Base-by-base conservation (phyloP, 2,888 invertebrate genomes). In the Eristalinus sepulchralis region DNA sequence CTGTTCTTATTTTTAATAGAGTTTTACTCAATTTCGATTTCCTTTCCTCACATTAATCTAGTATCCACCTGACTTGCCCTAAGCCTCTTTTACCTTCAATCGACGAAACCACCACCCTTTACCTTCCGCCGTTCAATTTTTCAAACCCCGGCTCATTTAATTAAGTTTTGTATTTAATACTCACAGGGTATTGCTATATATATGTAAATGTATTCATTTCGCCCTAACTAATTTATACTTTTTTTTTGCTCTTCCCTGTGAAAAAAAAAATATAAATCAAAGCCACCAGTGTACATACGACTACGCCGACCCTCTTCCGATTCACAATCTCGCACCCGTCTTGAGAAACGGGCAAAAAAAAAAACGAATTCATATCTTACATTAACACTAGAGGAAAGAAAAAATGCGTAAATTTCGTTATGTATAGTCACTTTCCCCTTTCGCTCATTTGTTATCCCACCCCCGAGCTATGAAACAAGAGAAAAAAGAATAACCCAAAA, bases 371-470 rank as follows among this genome's bases (percentile, higher is more conserved):
- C 68, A 62, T 79, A 71, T 75, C 78, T 82, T 86, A 83, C 86
- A 86, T 86, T 86, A 78, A 86, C 82, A 86, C 86, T 83, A 83
- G 83, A 70, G 68, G 71, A 81, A 81, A 78, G 66, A 64, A 83
- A 79, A 85, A 85, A 64, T 86, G 83, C 86, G 86, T 86, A 78
- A 83, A 88, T 70, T 84, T 88, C 78, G 84, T 84, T 84, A 83
- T 88, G 64, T 84, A 81, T 81, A 84, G 72, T 70, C 75, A 77
- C 88, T 84, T 88, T 88, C 83, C 86, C 86, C 86, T 86, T 86
- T 86, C 83, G 75, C 71, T 86, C 86, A 86, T 86, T 86, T 86
- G 78, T 83, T 83, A 86, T 79, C 86, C 78, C 83, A 79, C 78
- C 86, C 82, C 73, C 86, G 17, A 36, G 68, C 73, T 71, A 17